These are phyloP conservation scores for Trissonchulus latispiculum DNA, from an alignment of 2,888 invertebrate genomes.

Conservation along the genomic window DNA sequence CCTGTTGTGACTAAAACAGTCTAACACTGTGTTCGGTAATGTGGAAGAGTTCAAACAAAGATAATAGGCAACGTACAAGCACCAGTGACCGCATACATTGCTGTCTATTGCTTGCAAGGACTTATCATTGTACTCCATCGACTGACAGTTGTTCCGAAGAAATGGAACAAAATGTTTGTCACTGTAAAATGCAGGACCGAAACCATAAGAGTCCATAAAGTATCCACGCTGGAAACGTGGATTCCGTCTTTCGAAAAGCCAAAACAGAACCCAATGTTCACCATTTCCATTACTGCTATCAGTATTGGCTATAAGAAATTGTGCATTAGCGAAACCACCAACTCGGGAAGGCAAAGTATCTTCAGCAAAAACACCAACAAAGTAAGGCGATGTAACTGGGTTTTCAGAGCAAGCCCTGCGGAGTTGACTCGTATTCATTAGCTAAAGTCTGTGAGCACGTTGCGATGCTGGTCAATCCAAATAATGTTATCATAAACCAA, in stretches of 20 bases:
- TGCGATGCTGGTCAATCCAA: not conserved
- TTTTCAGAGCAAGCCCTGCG: too few species aligned
- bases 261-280: not conserved
- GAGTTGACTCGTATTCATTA: too few species aligned
- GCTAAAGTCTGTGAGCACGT: not conserved
- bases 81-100: not conserved
- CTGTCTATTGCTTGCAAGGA: not conserved
- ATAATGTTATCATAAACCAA: conserved; percentile 3
- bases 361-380: too few species aligned
- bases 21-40: too few species aligned
- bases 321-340: too few species aligned
- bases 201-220: not conserved
- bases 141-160: not conserved
- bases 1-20: too few species aligned
- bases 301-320: not conserved
- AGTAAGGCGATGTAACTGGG: too few species aligned
- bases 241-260: not conserved
- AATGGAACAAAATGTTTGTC: not conserved
- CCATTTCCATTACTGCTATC: not conserved
- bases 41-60: too few species aligned
- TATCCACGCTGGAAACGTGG: too few species aligned
- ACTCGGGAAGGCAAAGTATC: too few species aligned
- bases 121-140: not conserved
- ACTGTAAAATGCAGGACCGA: not conserved
- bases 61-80: conserved; percentile 3